phyloP scores from a whole-genome alignment of 2,113 vertebrate genomes.

The Uria aalge region DNA sequence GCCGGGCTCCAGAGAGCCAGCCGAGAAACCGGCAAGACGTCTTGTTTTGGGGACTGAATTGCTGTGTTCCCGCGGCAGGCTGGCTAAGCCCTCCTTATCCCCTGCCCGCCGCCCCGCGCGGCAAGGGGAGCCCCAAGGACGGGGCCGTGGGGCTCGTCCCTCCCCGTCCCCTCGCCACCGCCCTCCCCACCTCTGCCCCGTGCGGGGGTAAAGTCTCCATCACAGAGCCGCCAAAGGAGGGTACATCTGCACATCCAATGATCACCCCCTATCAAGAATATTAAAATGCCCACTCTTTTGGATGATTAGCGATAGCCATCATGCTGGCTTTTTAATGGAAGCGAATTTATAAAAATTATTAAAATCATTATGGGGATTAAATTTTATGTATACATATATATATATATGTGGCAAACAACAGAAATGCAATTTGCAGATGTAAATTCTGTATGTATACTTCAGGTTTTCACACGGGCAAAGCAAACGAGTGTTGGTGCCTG shows the following conservation, averaged over 20 bases:
- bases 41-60: not conserved
- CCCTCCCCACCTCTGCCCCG: not conserved
- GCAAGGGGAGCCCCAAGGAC: not conserved
- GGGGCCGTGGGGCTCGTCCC: not conserved
- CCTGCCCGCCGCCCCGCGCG: not conserved
- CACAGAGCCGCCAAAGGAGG: not conserved
- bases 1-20: not conserved
- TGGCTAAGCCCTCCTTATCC: not conserved
- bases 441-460: accelerated
- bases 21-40: not conserved
- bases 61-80: not conserved
- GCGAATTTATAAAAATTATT: not conserved
- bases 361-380: accelerated
- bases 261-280: accelerated
- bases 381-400: too few relatives aligned
- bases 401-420: not conserved
- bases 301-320: accelerated
- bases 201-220: not conserved
- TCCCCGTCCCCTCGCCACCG: accelerated
- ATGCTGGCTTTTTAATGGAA: accelerated
- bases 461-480: not conserved
- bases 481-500: not conserved
- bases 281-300: not conserved
- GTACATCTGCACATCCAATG: not conserved
- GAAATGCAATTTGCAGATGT: not conserved